Percentiles rank a stretch among this genome's conserved stretches.
Evolutionary conservation across 2,888 invertebrate genomes (phyloP).

Genomic region (Meandrusa payeni): DNA sequence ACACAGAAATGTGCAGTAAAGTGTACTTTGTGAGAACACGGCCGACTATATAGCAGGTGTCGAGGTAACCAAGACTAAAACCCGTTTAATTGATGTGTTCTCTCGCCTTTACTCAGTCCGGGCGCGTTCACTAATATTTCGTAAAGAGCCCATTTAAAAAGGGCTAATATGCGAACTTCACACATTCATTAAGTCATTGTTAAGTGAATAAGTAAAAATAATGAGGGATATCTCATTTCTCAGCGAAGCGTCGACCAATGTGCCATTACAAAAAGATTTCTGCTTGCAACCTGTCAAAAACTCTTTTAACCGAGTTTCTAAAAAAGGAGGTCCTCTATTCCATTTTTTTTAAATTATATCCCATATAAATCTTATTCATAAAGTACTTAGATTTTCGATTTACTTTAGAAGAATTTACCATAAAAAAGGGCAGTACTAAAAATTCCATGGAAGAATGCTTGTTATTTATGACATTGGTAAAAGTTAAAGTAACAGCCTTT

Average conservation of each 20-base stretch:
- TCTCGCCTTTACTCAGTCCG: slow-evolving; percentile 2
- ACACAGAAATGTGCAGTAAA: slow-evolving; percentile 18
- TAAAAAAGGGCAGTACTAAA: no score
- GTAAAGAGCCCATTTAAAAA: slow-evolving; percentile 10
- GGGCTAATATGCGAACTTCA: slow-evolving; percentile 21
- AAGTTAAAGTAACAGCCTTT: no score
- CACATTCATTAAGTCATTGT: slow-evolving; percentile 19
- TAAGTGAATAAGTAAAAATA: slow-evolving; percentile 19
- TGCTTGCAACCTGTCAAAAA: slow-evolving; percentile 15
- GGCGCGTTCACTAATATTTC: slow-evolving; percentile 18
- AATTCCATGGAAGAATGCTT: no score
- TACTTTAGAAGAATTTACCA: no score
- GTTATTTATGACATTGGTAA: no score
- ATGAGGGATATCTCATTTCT: slow-evolving; percentile 13
- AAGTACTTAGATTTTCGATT: no score
- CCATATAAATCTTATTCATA: no score
- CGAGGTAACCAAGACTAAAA: slow-evolving; percentile 7
- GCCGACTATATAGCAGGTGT: slow-evolving; percentile 21
- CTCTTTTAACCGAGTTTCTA: no score
- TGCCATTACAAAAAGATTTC: slow-evolving; percentile 3
- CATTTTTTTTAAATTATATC: no score
- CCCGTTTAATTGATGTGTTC: slow-evolving; percentile 23
- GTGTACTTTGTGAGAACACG: slow-evolving; percentile 8
- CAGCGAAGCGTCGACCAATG: slow-evolving; percentile 3
- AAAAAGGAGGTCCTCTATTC: no score